Evolutionary conservation across 2,113 vertebrate genomes (phyloP).

Genomic region (Grammomys surdaster): DNA sequence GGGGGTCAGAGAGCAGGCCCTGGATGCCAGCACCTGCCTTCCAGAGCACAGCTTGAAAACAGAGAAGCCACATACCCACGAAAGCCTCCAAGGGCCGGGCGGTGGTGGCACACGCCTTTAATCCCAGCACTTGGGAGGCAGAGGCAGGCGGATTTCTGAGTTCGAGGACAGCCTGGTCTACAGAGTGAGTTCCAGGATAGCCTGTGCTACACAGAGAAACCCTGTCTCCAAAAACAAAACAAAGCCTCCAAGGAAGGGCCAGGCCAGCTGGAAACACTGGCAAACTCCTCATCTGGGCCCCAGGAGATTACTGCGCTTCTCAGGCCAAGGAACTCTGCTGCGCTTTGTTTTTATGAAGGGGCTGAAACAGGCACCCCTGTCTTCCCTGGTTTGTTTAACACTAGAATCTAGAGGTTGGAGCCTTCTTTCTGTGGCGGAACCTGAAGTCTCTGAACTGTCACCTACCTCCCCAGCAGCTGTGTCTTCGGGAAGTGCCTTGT

Average conservation of each 20-base stretch:
- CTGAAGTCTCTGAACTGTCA: not conserved
- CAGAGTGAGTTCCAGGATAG: too few species aligned
- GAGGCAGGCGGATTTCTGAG: too few species aligned
- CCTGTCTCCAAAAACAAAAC: too few species aligned
- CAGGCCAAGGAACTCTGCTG: not conserved
- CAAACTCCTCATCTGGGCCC: not conserved
- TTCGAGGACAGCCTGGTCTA: too few species aligned
- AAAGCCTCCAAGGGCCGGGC: not conserved
- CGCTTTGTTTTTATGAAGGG: not conserved
- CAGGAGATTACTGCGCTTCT: not conserved
- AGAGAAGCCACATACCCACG: not conserved
- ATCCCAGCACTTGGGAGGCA: too few species aligned
- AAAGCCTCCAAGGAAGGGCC: not conserved
- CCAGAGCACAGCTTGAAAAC: not conserved
- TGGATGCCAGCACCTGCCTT: not conserved
- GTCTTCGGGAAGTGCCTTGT: not conserved
- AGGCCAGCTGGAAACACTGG: not conserved
- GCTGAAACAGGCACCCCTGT: not conserved
- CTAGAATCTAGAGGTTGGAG: not conserved
- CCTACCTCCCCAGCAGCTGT: not conserved
- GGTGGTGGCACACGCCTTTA: too few species aligned
- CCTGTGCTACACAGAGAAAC: too few species aligned
- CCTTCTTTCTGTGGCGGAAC: too few species aligned
- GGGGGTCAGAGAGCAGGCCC: not conserved
- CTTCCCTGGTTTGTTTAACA: not conserved